Percentiles rank a stretch among this genome's conserved stretches.
Conservation (phyloP, 2,113 vertebrate genomes). For the Perca flavescens region DNA sequence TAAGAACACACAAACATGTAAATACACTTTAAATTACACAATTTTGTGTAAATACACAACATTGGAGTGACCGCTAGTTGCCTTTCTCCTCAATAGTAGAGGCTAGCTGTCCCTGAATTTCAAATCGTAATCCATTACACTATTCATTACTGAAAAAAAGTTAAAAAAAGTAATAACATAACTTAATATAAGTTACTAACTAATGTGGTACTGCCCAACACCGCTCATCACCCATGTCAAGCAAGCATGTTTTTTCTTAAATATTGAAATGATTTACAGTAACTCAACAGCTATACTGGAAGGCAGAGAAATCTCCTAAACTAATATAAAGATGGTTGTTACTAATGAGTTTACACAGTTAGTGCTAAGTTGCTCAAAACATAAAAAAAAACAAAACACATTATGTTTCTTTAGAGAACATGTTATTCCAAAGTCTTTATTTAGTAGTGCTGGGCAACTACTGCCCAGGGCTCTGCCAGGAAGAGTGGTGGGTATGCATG, state of each 20-base stretch:
- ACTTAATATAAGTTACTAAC: too few relatives aligned
- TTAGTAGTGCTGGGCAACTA: constrained; percentile 18
- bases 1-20: not conserved
- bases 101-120: not conserved
- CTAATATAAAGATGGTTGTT: not conserved
- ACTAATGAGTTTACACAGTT: not conserved
- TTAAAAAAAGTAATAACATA: too few relatives aligned
- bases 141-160: not conserved
- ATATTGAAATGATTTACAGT: not conserved
- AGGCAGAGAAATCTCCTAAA: not conserved
- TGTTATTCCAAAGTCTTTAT: constrained; percentile 15
- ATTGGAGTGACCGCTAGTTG: too few relatives aligned
- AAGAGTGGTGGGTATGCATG: constrained; percentile 30
- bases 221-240: not conserved
- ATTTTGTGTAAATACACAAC: too few relatives aligned
- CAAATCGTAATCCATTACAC: not conserved
- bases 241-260: not conserved
- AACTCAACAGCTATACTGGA: not conserved
- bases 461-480: constrained; percentile 38
- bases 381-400: not conserved
- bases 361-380: not conserved
- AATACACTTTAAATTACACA: too few relatives aligned
- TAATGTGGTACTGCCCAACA: not conserved
- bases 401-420: constrained; percentile 16
- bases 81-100: too few relatives aligned